Evolutionary conservation across 2,797 vertebrate genomes (phyloP), one percentile per base, ranked within the genome.

Genomic region (Scolopax bukidnonensis): DNA sequence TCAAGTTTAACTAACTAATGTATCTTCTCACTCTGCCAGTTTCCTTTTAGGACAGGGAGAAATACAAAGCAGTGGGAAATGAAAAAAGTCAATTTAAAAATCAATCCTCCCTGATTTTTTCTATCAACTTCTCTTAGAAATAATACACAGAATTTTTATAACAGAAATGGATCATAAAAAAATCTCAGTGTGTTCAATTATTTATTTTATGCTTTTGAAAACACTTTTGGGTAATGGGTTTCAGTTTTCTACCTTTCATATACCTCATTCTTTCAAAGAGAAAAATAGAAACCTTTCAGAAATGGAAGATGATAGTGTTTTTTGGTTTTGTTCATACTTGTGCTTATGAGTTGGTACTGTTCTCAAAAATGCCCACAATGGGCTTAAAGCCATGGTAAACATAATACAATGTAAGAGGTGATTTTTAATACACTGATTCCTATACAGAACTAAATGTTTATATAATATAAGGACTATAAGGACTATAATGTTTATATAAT

Each of bases 61-160:
- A 82, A 69, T 40, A 38, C 7, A 76, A 80, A 84, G 38, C 38
- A 87, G 60, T 64, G 10, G 67, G 36, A 94, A 95, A 88, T 93
- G n/a, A 48, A 79, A 89, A 84, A 88, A 79, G 51, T 91, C 56
- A 90, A 90, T 95, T 95, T 93, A 91, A 95, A 95, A 94, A 95
- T 95, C 80, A 94, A 45, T 95, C n/a, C 14, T 76, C 25, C 12
- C 10, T 56, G 50, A 69, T 73, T 92, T 96, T 91, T 95, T 73
- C n/a, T 90, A 93, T 94, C 0, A 14, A 79, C 9, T 53, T 1
- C 27, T 77, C 36, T 76, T 94, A 63, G 76, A 94, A 95, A 84
- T 79, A 82, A 70, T 32, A 88, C 13, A 9, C 9, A 53, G 59
- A 69, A 64, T 78, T 88, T 91, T 93, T 93, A n/a, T 92, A 83